Evolutionary conservation across 2,888 invertebrate species (phyloP).

Genomic region (Scelioninae gen. 1): DNA sequence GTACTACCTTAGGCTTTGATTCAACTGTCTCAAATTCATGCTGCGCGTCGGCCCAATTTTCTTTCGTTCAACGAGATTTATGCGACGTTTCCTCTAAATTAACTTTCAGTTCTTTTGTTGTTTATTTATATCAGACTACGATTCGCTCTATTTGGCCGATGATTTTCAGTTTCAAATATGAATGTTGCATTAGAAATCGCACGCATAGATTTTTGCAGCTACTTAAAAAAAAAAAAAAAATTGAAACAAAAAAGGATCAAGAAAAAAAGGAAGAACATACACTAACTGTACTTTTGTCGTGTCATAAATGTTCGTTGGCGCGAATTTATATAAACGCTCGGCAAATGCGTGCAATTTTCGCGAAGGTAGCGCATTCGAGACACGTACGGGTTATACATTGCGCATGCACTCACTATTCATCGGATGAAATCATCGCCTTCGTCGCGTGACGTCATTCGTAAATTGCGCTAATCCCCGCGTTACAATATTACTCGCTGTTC

Average conservation of each 20-base stretch:
- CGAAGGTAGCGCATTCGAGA: slow-evolving; percentile 27
- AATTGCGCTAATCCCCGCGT: slow-evolving; percentile 53
- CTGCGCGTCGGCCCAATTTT: slow-evolving; percentile 59
- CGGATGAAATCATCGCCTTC: slow-evolving; percentile 57
- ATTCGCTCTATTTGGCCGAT: slow-evolving; percentile 14
- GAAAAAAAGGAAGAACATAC: no score
- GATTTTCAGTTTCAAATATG: slow-evolving; percentile 4
- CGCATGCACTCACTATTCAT: slow-evolving; percentile 48
- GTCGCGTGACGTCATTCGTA: slow-evolving; percentile 54
- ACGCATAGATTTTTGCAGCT: not conserved
- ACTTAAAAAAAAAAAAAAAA: no score
- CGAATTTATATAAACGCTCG: slow-evolving; percentile 36
- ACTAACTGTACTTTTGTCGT: not conserved
- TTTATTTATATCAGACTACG: slow-evolving; percentile 26
- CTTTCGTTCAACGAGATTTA: slow-evolving; percentile 45
- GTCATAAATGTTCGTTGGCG: slow-evolving; percentile 26
- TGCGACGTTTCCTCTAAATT: slow-evolving; percentile 52
- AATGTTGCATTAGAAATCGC: slow-evolving; percentile 4
- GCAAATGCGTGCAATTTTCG: slow-evolving; percentile 14
- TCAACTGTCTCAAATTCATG: slow-evolving; percentile 48
- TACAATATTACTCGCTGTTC: slow-evolving; percentile 42
- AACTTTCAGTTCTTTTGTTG: slow-evolving; percentile 45
- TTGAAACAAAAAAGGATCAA: no score
- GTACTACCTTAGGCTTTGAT: no score
- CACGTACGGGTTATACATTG: slow-evolving; percentile 46